A percentile compares a stretch with the other conserved stretches of the same genome.
phyloP scores from a whole-genome alignment of 2,888 invertebrate genomes.

The Cosmopolites sordidus region DNA sequence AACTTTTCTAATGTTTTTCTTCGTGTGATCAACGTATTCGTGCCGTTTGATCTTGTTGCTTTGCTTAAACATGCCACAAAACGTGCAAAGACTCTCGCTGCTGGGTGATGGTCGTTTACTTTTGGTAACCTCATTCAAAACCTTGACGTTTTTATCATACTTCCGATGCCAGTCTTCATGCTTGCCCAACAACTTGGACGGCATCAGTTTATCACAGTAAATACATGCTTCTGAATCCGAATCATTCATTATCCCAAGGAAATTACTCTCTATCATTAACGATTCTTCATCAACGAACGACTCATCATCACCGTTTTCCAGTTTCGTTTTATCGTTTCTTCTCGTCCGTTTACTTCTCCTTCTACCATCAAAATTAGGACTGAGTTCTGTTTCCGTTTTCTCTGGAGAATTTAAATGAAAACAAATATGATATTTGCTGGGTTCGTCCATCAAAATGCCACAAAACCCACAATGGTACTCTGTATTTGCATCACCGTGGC shows the following conservation, averaged over 20 bases:
- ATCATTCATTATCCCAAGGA: slow-evolving; percentile 7
- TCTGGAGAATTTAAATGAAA: slow-evolving; percentile 14
- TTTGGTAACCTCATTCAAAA: background rate
- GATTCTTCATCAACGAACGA: background rate
- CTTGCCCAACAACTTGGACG: slow-evolving; percentile 1
- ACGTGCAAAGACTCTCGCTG: slow-evolving; percentile 20
- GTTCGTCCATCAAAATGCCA: slow-evolving; percentile 7
- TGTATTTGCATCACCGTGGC: slow-evolving; percentile 1
- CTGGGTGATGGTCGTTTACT: slow-evolving; percentile 3
- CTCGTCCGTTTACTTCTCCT: background rate
- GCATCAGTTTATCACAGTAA: slow-evolving; percentile 17
- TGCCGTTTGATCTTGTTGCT: slow-evolving; percentile 20
- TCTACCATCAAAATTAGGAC: background rate
- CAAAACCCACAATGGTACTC: slow-evolving; percentile 17
- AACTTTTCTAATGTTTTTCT: slow-evolving; percentile 19
- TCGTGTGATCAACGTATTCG: slow-evolving; percentile 21
- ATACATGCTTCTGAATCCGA: slow-evolving; percentile 18
- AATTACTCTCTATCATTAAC: background rate
- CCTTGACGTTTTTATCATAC: slow-evolving; percentile 14
- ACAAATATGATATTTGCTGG: slow-evolving; percentile 11
- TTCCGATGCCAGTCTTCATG: slow-evolving; percentile 23
- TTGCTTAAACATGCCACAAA: slow-evolving; percentile 21
- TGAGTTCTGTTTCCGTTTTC: too few relatives aligned
- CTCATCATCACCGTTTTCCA: background rate
- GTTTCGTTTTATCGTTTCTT: background rate